Percentiles rank a stretch among this genome's conserved stretches.
These are phyloP conservation scores for Drosophila kanekoi DNA, from an alignment of 2,888 invertebrate genomes.

Conservation along the genomic window DNA sequence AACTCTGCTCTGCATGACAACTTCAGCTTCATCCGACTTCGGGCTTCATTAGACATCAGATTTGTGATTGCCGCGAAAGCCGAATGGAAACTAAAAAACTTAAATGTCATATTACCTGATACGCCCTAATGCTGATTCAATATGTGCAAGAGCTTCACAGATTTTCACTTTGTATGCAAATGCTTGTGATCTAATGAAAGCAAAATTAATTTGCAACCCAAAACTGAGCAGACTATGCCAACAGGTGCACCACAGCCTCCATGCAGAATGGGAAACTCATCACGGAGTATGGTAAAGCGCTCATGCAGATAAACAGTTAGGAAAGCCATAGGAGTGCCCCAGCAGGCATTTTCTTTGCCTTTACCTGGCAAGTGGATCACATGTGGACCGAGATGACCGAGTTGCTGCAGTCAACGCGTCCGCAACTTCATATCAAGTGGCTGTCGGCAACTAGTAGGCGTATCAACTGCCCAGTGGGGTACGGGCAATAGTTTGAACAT, in stretches of 20 bases:
- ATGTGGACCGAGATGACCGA: conserved; percentile 64
- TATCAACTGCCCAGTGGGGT: conserved; percentile 37
- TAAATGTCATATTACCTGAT: conserved; percentile 51
- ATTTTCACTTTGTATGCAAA: conserved; percentile 57
- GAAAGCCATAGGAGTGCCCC: conserved; percentile 68
- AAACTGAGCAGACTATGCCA: conserved; percentile 36
- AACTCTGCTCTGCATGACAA: conserved; percentile 41
- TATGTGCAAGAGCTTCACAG: conserved; percentile 41
- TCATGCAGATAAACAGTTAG: conserved; percentile 78
- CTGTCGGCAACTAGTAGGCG: conserved; percentile 18
- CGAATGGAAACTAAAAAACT: conserved; percentile 17
- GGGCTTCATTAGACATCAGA: conserved; percentile 62
- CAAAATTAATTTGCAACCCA: conserved; percentile 68
- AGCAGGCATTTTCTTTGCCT: conserved; percentile 29
- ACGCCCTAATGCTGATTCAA: conserved; percentile 18
- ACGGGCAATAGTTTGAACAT: conserved; percentile 27
- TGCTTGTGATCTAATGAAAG: conserved; percentile 60
- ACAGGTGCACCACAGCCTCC: conserved; percentile 45
- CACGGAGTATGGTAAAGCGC: conserved; percentile 45
- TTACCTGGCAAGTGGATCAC: conserved; percentile 56
- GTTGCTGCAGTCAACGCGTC: conserved; percentile 46
- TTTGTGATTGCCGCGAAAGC: conserved; percentile 27
- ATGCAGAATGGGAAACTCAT: conserved; percentile 51
- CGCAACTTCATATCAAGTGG: conserved; percentile 45
- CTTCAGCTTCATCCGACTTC: conserved; percentile 34